Evolutionary conservation across 2,888 invertebrate genomes (phyloP), one percentile per base, ranked within the genome.

Genomic region (Trissolcus japonicus): DNA sequence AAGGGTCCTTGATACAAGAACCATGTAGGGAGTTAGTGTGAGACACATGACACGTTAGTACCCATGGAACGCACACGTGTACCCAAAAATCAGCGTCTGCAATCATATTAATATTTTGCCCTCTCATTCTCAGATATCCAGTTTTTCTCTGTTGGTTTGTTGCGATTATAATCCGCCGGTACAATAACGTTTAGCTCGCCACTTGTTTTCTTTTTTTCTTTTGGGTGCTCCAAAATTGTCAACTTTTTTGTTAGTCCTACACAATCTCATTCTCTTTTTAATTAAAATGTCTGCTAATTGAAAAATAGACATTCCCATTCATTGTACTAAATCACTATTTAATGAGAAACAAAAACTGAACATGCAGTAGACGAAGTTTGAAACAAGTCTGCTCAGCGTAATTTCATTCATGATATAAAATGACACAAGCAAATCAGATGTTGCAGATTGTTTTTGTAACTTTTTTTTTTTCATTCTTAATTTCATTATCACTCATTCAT

Each of bases 81-180:
- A 84, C 80, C 82, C 83, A 78, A 79, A 72, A 77, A 62, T 80
- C 21, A 53, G 55, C 62, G 63, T 41, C 51, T 82, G 86, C 87
- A 86, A 88, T 87, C 85, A 86, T 89, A 89, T 89, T 87, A 88
- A 89, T 89, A 89, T 88, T 88, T 89, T 89, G 88, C 89, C 89
- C 89, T 88, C 88, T 88, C 85, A 86, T 86, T 86, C 51, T 56
- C 84, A 85, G 68, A 82, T 84, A 82, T 84, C 82, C 83, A 84
- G 83, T 81, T 46, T 16, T 46, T 46, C 11, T 17, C 17, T 51
- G 19, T 51, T 11, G 11, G 7, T 7, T 35, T 35, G 0, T 35
- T 7, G 9, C 7, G 35, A 16, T 46, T 4, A 46, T 16, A 46
- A 46, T 46, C 14, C 46, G 46, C 16, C 46, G 11, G 46, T 35